Evolutionary conservation across 2,797 vertebrate genomes (phyloP), one percentile per base, ranked within the genome.

Genomic region (Scleropages formosus): DNA sequence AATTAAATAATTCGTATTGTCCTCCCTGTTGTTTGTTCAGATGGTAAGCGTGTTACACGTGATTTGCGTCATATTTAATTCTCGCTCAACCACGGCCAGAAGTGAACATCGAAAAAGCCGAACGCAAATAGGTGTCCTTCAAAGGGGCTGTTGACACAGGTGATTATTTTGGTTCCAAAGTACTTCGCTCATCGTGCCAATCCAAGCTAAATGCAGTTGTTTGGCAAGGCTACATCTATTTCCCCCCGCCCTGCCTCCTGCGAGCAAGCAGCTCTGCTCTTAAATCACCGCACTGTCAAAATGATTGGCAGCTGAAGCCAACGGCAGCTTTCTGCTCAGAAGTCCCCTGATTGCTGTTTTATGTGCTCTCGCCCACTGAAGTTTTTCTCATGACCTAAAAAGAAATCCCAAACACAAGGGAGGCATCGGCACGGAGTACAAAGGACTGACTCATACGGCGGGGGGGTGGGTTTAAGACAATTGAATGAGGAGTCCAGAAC

Each of bases 301-400:
- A 7, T 53, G 61, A 74, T 64, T 63, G 72, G 60, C 47, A 10
- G 44, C 18, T 64, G 12, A 51, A 49, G 60, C 72, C 51, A 60
- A 53, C 27, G 31, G 73, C 15, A 15, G 47, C 73, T 31, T 16
- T 15, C 18, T 49, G 11, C 27, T 53, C 73, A 56, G 16, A n/a
- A 1, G 47, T 3, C 0, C 49, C 11, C 49, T 22, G 12, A 51
- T 56, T 49, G 62, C 62, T 56, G 16, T 66, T 66, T 31, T 15
- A 74, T 31, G 47, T 47, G 39, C 51, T 46, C n/a, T 15, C 18
- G 3, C 53, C 53, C 6, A 9, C 63, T 20, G 8, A 44, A 24
- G 26, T 20, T 51, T 53, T 49, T 22, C 73, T 56, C 62, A 27
- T 31, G 46, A 65, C 74, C 65, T 69, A 51, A 75, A 46, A 75